Evolutionary conservation across 2,888 invertebrate genomes (phyloP), one percentile per base, ranked within the genome.

Genomic region (Hipparchia sbordonii): DNA sequence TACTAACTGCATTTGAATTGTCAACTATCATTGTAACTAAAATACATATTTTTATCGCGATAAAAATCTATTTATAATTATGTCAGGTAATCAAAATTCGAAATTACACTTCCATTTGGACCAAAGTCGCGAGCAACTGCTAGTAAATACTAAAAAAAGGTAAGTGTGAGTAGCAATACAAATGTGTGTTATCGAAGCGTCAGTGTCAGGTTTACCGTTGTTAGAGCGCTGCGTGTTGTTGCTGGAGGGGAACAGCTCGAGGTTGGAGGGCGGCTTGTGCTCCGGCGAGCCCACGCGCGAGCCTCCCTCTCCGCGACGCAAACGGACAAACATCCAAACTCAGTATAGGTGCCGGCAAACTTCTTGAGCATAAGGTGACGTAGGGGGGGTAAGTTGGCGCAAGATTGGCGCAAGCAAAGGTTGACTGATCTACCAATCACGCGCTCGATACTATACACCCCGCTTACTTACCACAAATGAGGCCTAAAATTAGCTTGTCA

Each of bases 211-310:
- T n/a, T 96, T 96, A 97, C 97, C 97, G 94, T 97, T 97, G 93
- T 96, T 95, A 94, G 97, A 97, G 90, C 96, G 96, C 88, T 95
- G 95, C 86, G 94, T 92, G 91, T 94, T 94, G 89, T 92, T 93
- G 85, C 94, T 91, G 84, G 94, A 93, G 84, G 95, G 95, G 93
- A 95, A 95, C 87, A 96, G 95, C 94, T 96, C 96, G 91, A 96
- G 95, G 91, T 96, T 95, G 86, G 95, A 95, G 82, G 96, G 96
- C 92, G 96, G 96, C 92, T 94, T 94, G 91, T 95, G 95, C 85
- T 95, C 95, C 84, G 96, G 96, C 86, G 96, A 94, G 87, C 96
- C 94, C 81, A 90, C 88, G 85, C 89, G 89, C 79, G 94, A 94
- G 77, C 91, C 93, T 81, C 89, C 93, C 87, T 92, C 85, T 85